Evolutionary conservation across 2,888 invertebrate species (phyloP).

Genomic region (Oxytorus armatus): DNA sequence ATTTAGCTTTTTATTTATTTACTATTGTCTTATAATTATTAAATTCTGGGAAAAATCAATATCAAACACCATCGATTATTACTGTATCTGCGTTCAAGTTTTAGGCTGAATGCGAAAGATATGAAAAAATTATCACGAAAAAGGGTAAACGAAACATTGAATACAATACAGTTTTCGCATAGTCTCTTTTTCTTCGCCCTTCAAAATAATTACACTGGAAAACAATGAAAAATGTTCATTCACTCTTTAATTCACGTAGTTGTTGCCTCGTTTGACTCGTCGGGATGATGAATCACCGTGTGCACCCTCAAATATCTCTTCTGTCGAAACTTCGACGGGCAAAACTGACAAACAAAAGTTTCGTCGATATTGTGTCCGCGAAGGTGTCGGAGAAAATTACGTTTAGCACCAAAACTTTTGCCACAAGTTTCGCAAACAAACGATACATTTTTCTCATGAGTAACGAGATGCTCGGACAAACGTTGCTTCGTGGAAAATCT

Average conservation of each 20-base stretch:
- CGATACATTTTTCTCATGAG: constrained; percentile 83
- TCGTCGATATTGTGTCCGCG: constrained; percentile 82
- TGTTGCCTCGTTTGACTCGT: constrained; percentile 32
- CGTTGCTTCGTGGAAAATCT: constrained; percentile 84
- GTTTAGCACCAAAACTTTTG: constrained; percentile 84
- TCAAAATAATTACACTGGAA: not conserved
- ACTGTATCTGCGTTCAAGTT: too few species aligned
- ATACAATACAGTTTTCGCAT: too few species aligned
- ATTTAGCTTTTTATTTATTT: too few species aligned
- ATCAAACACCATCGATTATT: too few species aligned
- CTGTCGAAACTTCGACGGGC: constrained; percentile 84
- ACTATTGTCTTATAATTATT: too few species aligned
- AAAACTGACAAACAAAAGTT: constrained; percentile 82
- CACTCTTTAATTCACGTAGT: not conserved
- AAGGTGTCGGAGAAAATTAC: constrained; percentile 85
- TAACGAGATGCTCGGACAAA: constrained; percentile 83
- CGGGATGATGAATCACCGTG: constrained; percentile 74
- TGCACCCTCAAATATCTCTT: constrained; percentile 85
- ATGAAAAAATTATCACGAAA: too few species aligned
- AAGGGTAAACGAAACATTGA: too few species aligned
- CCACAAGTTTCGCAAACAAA: constrained; percentile 85
- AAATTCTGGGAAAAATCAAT: too few species aligned
- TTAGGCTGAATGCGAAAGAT: too few species aligned
- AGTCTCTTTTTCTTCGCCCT: too few species aligned
- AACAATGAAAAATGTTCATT: not conserved